Base-by-base conservation (phyloP, 2,888 invertebrate genomes). In the Drosophila vallismaia region DNA sequence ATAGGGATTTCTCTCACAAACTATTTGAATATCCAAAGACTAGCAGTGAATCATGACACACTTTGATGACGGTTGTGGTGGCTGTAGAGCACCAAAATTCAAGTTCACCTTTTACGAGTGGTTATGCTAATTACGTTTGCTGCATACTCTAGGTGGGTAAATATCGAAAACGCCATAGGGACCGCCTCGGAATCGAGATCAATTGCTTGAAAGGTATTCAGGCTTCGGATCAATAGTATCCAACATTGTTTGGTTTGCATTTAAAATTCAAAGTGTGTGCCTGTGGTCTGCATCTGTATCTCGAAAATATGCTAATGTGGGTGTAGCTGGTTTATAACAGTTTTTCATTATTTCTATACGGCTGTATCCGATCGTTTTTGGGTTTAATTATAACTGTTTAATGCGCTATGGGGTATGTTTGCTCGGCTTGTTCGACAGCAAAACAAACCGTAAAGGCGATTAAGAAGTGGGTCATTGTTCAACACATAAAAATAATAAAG, bases 11-110 rank as follows among this genome's bases (percentile, higher is more conserved):
- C n/a, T 12, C 36, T 6, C 36, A 42, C 3, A 19, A 19, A 14
- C 7, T 42, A 42, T 42, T 42, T 42, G 28, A 6, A 28, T 28
- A 9, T 8, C 19, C 9, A 9, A 31, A 40, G 49, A 36, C 8
- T 42, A 60, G 14, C 51, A 54, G 76, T 80, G 78, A 82, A 83
- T 82, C 86, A 82, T 79, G 83, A 78, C 86, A 85, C 70, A 85
- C 68, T 82, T 82, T 66, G 67, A 51, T 44, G 51, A 52, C 58
- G 48, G 36, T 6, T 54, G 54, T 14, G 31, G 69, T 33, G 40
- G 62, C 49, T 69, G 66, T 42, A 36, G 44, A 50, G 69, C 75
- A 58, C 58, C 72, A 71, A 70, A 75, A 78, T 86, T 78, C 82
- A 83, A 83, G 82, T 83, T 83, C 82, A 83, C 69, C 71, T 78